Evolutionary conservation across 2,113 vertebrate species (phyloP).

Genomic region (Neodon shergylaensis): DNA sequence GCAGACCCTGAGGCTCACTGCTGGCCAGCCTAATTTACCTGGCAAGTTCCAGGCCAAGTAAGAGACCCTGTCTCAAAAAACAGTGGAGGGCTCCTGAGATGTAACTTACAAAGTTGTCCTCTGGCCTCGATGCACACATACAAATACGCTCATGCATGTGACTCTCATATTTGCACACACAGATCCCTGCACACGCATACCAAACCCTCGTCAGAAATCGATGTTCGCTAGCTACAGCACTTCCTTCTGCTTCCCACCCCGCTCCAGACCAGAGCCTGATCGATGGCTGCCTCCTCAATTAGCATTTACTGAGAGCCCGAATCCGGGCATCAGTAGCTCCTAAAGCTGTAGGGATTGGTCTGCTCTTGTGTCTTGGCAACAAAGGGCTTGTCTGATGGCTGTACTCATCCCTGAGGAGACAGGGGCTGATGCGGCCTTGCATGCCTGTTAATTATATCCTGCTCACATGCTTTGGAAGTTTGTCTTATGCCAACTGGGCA

Average conservation of each 20-base stretch:
- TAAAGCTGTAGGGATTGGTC: not conserved
- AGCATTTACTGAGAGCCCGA: not conserved
- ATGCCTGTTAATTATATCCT: constrained; percentile 40
- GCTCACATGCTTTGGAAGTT: constrained; percentile 4
- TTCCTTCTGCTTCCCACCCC: not conserved
- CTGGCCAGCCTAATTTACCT: not conserved
- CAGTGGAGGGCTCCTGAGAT: too few species aligned
- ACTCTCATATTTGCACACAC: not conserved
- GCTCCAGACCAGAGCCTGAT: not conserved
- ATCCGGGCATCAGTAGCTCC: not conserved
- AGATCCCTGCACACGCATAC: not conserved
- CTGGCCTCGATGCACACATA: not conserved
- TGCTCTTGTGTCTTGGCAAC: constrained; percentile 9
- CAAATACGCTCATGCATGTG: not conserved
- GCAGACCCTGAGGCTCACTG: not conserved
- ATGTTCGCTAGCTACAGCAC: not conserved
- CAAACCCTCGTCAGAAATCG: not conserved
- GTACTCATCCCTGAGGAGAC: not conserved
- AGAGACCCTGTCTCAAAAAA: not conserved
- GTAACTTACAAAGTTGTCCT: not conserved
- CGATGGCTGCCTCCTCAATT: not conserved
- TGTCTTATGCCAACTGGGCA: not conserved
- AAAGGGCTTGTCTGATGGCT: not conserved
- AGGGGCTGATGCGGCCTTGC: not conserved
- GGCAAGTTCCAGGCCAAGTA: not conserved